Conservation (phyloP, 2,113 vertebrate species). For the Spheniscus mendiculus region DNA sequence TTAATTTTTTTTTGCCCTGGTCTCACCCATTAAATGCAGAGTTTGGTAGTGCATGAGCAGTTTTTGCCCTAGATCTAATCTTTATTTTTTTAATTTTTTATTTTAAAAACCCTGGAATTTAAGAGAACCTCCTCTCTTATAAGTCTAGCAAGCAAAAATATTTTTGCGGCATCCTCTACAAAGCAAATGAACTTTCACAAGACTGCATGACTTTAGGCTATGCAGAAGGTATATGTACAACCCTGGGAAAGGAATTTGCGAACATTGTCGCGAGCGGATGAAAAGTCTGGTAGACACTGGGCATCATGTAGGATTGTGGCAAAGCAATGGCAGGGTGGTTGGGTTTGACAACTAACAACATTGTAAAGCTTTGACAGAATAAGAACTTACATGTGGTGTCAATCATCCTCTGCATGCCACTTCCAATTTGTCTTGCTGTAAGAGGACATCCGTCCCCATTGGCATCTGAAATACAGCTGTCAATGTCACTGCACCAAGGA, state of each 20-base stretch:
- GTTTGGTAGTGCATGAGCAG: not conserved
- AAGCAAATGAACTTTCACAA: not conserved
- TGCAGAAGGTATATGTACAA: not conserved
- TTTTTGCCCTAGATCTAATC: not conserved
- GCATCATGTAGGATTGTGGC: constrained; percentile 51
- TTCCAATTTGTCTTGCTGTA: constrained; percentile 36
- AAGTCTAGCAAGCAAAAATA: not conserved
- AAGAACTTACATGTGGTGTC: constrained; percentile 66
- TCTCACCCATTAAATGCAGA: not conserved
- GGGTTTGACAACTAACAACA: constrained; percentile 64
- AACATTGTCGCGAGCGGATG: not conserved
- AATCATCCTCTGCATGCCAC: constrained; percentile 61
- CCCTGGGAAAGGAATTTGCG: not conserved
- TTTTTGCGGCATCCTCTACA: not conserved
- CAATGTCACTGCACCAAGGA: constrained; percentile 49
- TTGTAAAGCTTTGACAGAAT: constrained; percentile 64
- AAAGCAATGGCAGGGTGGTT: not conserved
- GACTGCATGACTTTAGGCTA: constrained; percentile 16
- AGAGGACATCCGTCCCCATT: constrained; percentile 37
- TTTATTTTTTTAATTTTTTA: not conserved
- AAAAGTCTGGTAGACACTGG: constrained; percentile 57
- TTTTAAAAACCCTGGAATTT: accelerated
- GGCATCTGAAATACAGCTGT: constrained; percentile 50
- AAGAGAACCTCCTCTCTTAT: not conserved
- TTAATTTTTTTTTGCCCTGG: too few relatives aligned